Base-by-base conservation (phyloP, 2,797 vertebrate genomes). In the Lepus oiostolus region DNA sequence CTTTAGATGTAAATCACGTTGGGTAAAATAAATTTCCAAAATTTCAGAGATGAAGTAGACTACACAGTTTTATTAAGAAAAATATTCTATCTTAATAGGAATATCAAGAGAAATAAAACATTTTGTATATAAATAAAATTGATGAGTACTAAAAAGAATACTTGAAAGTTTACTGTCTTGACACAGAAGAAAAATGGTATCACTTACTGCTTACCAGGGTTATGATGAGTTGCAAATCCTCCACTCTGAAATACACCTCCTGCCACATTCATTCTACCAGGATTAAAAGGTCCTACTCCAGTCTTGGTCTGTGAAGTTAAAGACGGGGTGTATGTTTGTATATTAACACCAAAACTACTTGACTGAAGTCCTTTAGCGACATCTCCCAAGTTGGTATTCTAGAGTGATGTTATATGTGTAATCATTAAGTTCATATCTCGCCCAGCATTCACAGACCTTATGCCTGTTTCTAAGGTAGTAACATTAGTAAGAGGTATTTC, bases 381-480 rank as follows among this genome's bases (percentile, higher is more conserved):
- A 98, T 98, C 98, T 98, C 99, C 98, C 77, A 98, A 97, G 85
- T 35, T 98, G 97, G 97, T 98, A 96, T 98, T 99, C 98, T 99
- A 99, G 90, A 99, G 98, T 35, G 99, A 99, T 4, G 99, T 99
- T 98, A 99, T 99, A 81, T 99, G 99, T 95, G 99, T 99, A 97
- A 99, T 99, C 99, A 99, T 99, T 98, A 99, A 98, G 98, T 99
- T 99, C 98, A 99, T 98, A 98, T 99, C 99, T 98, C 24, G 92
- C 96, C 98, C 97, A 94, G 96, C 47, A 97, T 96, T 97, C 97
- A 97, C 96, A 98, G 98, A 98, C 96, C 96, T 98, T 95, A 98
- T 10, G 98, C 93, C 98, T 97, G 91, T 97, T 95, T 99, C 99
- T 98, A 99, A 98, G 1, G 99, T 99, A 97, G 99, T 99, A 98